phyloP scores from a whole-genome alignment of 2,888 invertebrate genomes.

The Ornithoptera priamus region DNA sequence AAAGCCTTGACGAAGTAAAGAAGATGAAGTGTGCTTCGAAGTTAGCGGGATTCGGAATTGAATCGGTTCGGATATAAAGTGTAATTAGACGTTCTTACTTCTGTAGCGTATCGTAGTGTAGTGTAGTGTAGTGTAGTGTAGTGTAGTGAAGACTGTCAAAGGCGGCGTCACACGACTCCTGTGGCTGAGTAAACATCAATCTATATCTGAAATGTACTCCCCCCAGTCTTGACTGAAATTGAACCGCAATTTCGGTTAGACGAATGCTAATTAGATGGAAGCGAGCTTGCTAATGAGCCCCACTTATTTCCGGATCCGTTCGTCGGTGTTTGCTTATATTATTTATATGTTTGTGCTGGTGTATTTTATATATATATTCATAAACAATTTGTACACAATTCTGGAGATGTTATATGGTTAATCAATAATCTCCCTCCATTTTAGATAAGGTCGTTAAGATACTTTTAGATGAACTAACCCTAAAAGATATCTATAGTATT shows the following conservation, averaged over 20 bases:
- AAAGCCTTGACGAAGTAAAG: no score
- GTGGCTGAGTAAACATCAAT: slow-evolving; percentile 15
- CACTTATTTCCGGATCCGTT: background rate
- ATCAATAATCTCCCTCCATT: no score
- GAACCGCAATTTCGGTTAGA: slow-evolving; percentile 14
- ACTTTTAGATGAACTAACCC: no score
- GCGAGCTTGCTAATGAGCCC: background rate
- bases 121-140: background rate
- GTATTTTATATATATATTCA: background rate
- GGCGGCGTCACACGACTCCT: slow-evolving; percentile 4
- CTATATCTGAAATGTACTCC: slow-evolving; percentile 10
- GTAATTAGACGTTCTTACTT: slow-evolving; percentile 16
- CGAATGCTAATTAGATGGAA: slow-evolving; percentile 11
- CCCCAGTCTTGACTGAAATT: slow-evolving; percentile 11
- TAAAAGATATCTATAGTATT: no score
- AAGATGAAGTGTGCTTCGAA: no score
- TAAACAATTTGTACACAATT: no score
- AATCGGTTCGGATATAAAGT: slow-evolving; percentile 6
- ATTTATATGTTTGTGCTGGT: background rate
- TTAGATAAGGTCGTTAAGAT: no score
- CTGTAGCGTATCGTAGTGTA: slow-evolving; percentile 4
- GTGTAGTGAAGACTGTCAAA: slow-evolving; percentile 8
- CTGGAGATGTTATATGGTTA: no score
- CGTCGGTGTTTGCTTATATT: background rate
- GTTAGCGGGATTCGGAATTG: slow-evolving; percentile 16